Evolutionary conservation across 2,113 vertebrate species (phyloP), one percentile per base, ranked within the genome.

Genomic region (Cyprinus carpio): DNA sequence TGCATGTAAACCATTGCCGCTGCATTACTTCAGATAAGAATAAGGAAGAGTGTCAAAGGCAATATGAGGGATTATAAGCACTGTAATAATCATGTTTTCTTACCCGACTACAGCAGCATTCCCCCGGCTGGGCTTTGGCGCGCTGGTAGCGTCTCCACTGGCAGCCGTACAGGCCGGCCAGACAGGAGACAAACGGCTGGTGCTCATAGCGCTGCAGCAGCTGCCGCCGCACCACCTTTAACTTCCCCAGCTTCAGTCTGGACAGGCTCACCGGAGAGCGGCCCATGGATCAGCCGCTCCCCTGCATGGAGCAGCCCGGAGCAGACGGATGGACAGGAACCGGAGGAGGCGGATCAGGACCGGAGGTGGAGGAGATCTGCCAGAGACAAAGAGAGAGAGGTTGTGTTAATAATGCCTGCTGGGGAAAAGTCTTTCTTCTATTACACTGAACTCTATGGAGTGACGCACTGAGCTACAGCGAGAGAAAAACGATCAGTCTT

Each of bases 81-180:
- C 54, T 6, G 7, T 56, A 20, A 56, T 56, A 2, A 56, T 56
- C 54, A 71, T 71, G 3, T 71, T 10, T 37, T 6, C 84, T 91
- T 84, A 97, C 96, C 95, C 74, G 92, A 89, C 89, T 94, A 94
- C 96, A 97, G 95, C 96, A 97, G 91, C 95, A 95, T 58, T 96
- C 94, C 43, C 96, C 96, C 0, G 95, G 95, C 91, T 96, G 94
- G 0, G 92, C 91, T 54, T 85, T 91, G 0, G 93, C 90, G 71
- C 95, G 92, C 88, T 96, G 96, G 90, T 97, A 96, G 23, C 96
- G 91, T 84, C 92, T 95, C 97, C 96, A 97, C 31, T 95, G 95
- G 93, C 96, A 97, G 87, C 96, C 96, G 77, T 97, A 97, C 78
- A 97, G 92, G 0, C 97, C 96, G 0, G 95, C 95, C 92, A 97